Evolutionary conservation across 2,797 vertebrate genomes (phyloP), one percentile per base, ranked within the genome.

Genomic region (Galago senegalensis): DNA sequence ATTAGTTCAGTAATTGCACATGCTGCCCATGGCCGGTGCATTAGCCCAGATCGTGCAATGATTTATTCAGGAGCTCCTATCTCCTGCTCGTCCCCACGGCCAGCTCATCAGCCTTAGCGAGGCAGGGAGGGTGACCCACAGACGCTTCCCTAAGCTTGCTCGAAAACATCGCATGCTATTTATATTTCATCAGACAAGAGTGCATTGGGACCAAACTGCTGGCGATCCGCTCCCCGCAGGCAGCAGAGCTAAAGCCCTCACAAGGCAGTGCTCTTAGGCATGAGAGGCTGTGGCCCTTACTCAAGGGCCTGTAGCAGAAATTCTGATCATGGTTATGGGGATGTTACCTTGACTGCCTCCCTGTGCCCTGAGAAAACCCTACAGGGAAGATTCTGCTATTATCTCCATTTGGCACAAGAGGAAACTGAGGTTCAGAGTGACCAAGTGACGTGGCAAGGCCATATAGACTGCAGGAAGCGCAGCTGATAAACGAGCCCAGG

Each of bases 131-230:
- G 87, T 46, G 18, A 56, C 87, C 89, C 89, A 16, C 92, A 95
- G 93, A 89, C 91, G 18, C 89, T 76, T 69, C 34, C 84, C 83
- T 37, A 34, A 25, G 73, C 86, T 17, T 12, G 60, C 86, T 92
- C 0, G 21, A 93, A 91, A 97, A 87, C 91, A 79, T 11, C 6
- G 92, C 46, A 0, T 56, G 92, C 95, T 97, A 94, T 96, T 96
- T 95, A 93, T 96, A 91, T 56, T 87, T 61, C 92, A 93, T 89
- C 96, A 95, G 96, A 85, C 73, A 84, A 87, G 90, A 76, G 80
- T 60, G 85, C 94, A 61, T 1, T 7, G 61, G 87, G 87, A 88
- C 8, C 76, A 43, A 61, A 63, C 87, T 6, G 18, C 93, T 14
- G 5, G 58, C 2, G 43, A 94, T 25, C 87, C 3, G 56, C 93